phyloP scores from a whole-genome alignment of 92 coral and sea anemone genomes.

The Epizoanthus illoricatus region DNA sequence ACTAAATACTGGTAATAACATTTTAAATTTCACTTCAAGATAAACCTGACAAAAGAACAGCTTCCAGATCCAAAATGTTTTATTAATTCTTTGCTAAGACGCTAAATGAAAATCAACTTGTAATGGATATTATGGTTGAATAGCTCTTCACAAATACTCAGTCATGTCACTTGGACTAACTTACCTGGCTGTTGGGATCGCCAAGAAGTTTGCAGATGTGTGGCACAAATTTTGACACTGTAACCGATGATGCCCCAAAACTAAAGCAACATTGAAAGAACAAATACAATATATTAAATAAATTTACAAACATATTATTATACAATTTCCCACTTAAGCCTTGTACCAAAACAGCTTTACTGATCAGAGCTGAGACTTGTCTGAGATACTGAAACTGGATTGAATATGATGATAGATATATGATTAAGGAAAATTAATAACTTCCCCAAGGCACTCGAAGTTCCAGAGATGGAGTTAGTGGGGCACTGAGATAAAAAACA shows the following conservation, averaged over 20 bases:
- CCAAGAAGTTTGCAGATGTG: conserved; percentile 96
- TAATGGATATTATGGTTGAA: background rate
- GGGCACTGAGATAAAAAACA: too few species aligned
- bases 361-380: background rate
- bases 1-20: too few species aligned
- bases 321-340: background rate
- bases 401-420: background rate
- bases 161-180: background rate
- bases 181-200: conserved; percentile 97
- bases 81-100: too few species aligned
- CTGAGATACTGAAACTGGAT: background rate
- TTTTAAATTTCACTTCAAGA: too few species aligned
- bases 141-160: background rate
- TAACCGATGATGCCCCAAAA: conserved; percentile 83
- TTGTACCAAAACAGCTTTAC: background rate
- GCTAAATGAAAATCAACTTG: too few species aligned
- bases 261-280: conserved; percentile 42
- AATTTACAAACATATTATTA: background rate
- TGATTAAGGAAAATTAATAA: background rate
- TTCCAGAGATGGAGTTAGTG: background rate
- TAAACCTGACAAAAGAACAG: too few species aligned
- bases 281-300: too few species aligned
- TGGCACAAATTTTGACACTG: conserved; percentile 94
- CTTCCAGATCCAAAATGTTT: too few species aligned
- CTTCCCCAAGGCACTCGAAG: background rate